A percentile compares a stretch with the other conserved stretches of the same genome.
Evolutionary conservation across 2,797 vertebrate genomes (phyloP).

Genomic region (Anguilla pacifica): DNA sequence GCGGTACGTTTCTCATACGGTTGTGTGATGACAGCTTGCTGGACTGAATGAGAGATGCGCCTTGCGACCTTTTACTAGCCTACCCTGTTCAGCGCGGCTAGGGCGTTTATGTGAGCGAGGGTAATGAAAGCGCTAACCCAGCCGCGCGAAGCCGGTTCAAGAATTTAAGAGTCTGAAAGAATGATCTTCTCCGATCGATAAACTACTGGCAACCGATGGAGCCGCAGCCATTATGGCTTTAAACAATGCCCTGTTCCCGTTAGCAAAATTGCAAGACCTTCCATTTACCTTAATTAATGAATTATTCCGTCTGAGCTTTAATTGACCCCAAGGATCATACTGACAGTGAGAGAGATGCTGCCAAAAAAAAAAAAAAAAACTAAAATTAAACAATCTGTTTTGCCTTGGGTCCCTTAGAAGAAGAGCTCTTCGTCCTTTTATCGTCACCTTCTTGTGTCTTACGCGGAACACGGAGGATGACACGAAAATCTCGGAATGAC

Average conservation of each 20-base stretch:
- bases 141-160: conserved; percentile 34
- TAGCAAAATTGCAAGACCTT: conserved; percentile 53
- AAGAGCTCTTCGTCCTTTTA: background rate
- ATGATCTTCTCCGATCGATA: conserved; percentile 63
- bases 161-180: conserved; percentile 48
- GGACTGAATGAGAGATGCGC: background rate
- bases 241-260: conserved; percentile 62
- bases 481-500: background rate
- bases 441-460: background rate
- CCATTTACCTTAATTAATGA: conserved; percentile 66
- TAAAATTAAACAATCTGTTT: conserved; percentile 45
- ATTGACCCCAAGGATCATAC: conserved; percentile 57
- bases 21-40: background rate
- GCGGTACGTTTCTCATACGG: background rate
- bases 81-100: background rate
- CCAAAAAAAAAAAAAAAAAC: conserved; percentile 36
- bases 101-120: background rate
- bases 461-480: background rate
- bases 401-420: background rate
- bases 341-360: conserved; percentile 51
- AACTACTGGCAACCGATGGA: conserved; percentile 56
- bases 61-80: background rate
- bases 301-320: conserved; percentile 62
- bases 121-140: background rate
- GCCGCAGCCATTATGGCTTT: conserved; percentile 59